A percentile compares a stretch with the other conserved stretches of the same genome.
These are phyloP conservation scores for Neoitamus cyanurus DNA, from an alignment of 2,888 invertebrate genomes.

Conservation along the genomic window DNA sequence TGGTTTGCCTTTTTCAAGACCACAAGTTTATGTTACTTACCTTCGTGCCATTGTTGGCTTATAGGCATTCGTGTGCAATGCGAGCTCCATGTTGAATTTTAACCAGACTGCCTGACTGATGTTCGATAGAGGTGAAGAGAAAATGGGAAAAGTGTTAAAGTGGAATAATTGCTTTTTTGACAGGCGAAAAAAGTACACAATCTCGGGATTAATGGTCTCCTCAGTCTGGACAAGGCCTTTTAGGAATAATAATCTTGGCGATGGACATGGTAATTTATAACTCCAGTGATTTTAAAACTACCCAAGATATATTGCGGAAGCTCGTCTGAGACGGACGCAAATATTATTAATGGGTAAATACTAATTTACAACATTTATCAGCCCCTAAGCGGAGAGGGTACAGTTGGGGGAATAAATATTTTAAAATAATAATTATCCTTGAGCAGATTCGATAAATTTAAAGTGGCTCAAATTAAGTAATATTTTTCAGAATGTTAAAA, in stretches of 20 bases:
- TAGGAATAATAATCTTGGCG: conserved; percentile 7
- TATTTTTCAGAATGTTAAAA: too few species aligned
- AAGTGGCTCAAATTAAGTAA: too few species aligned
- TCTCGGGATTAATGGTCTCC: conserved; percentile 32
- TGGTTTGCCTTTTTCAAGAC: conserved; percentile 2
- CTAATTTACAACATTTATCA: too few species aligned
- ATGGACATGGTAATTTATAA: conserved; percentile 35
- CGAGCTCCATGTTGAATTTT: conserved; percentile 9
- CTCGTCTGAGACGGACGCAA: background rate
- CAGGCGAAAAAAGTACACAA: conserved; percentile 38
- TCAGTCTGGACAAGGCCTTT: conserved; percentile 22
- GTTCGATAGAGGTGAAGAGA: conserved; percentile 48
- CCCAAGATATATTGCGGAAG: conserved; percentile 19
- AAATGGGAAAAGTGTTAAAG: conserved; percentile 49
- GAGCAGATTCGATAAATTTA: too few species aligned
- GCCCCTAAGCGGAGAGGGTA: too few species aligned
- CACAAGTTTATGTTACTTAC: conserved; percentile 23
- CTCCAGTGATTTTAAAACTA: conserved; percentile 28
- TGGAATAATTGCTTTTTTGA: conserved; percentile 42
- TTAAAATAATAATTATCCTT: too few species aligned
- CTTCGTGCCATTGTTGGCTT: conserved; percentile 11
- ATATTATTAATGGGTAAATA: background rate
- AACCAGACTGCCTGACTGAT: conserved; percentile 47
- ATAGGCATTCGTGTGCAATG: conserved; percentile 18
- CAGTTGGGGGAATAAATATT: too few species aligned